Base-by-base conservation (phyloP, 2,113 vertebrate species). In the Manacus vitellinus region DNA sequence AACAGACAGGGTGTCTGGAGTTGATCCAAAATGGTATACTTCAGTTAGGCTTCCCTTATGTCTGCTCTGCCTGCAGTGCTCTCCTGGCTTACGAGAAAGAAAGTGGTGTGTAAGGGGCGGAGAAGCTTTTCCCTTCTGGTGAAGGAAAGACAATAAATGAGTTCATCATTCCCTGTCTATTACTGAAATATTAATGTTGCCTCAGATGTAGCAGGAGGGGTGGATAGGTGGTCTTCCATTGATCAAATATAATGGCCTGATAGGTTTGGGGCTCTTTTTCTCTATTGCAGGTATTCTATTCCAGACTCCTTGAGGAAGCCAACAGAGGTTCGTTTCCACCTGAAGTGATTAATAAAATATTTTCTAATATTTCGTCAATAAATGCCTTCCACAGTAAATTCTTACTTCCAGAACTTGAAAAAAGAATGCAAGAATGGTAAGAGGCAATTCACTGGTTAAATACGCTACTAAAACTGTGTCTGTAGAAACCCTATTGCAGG, bases 341-440 rank as follows among this genome's bases (percentile, higher is more conserved):
- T 80, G 99, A 99, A 41, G 99, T 99, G 33, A 98, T 99, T 95
- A 99, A 99, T 97, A 99, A 99, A 98, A 99, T 99, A 43, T 99
- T 99, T 97, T 99, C 99, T 97, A 99, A 99, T 96, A 99, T 99
- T 97, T 98, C 98, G 30, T 99, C 99, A 54, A 99, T 99, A 97
- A 97, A 99, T 93, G 96, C 98, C 88, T 99, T 99, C 95, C 99
- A 99, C 97, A 98, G 98, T 97, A 98, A 99, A 98, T 99, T 99
- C 96, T 98, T 99, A 86, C 98, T 99, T 62, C 99, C 99, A 9
- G 99, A 99, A 77, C 98, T 99, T 96, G 99, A 99, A 97, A 99
- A 98, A 89, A 98, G 99, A 88, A 99, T 99, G 99, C 98, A 99
- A 74, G 98, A 99, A 98, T 99, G 99, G 99, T 99, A 98, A 99